Evolutionary conservation across 2,888 invertebrate species (phyloP).

Genomic region (Apotomis capreana): DNA sequence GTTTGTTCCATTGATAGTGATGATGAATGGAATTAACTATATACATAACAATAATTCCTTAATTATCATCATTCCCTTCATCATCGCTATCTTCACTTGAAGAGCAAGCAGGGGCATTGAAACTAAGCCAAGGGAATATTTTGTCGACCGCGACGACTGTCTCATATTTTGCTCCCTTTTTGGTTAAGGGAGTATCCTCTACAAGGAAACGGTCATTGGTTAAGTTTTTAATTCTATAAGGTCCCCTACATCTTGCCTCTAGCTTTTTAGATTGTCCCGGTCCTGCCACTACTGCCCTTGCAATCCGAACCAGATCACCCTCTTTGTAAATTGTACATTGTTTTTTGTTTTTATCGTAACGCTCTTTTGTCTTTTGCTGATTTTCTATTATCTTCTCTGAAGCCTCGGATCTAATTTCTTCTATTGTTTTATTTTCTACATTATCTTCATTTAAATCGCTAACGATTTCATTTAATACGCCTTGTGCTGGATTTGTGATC

Average conservation of each 20-base stretch:
- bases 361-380: conserved; percentile 5
- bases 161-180: background rate
- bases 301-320: background rate
- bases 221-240: background rate
- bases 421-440: background rate
- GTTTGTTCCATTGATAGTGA: background rate
- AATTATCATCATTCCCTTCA: background rate
- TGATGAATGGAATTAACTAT: background rate
- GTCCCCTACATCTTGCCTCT: background rate
- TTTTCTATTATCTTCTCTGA: conserved; percentile 3
- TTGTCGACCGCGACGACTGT: background rate
- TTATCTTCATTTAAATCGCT: background rate
- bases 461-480: conserved; percentile 10
- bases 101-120: conserved; percentile 12
- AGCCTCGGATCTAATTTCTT: conserved; percentile 1
- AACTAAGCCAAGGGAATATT: conserved; percentile 10
- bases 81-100: conserved; percentile 16
- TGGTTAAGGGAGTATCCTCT: conserved; percentile 4
- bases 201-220: conserved; percentile 1
- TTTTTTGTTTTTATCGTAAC: background rate
- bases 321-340: background rate
- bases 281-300: background rate
- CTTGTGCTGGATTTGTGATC: conserved; percentile 11
- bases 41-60: background rate
- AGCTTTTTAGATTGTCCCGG: background rate